Base-by-base conservation (phyloP, 2,888 invertebrate species). In the Parochlus steinenii region DNA sequence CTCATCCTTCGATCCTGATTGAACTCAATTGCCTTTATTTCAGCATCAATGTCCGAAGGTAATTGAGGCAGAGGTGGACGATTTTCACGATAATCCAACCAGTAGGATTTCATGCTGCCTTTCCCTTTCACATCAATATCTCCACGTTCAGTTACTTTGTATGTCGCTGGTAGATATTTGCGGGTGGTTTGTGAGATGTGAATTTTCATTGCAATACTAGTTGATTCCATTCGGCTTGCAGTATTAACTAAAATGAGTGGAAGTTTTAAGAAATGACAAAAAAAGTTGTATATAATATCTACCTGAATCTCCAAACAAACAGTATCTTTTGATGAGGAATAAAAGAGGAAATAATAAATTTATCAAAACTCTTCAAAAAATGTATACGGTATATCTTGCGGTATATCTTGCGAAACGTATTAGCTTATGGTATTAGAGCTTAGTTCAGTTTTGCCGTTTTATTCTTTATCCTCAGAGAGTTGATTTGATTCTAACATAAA, bases 101-200 rank as follows among this genome's bases (percentile, higher is more conserved):
- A 87, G 53, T 81, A 87, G 0, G 87, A 87, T 58, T 85, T 86
- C 85, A 87, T 86, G 35, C 54, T 56, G 71, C 86, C 86, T 70
- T 87, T 86, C 28, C 87, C 92, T 62, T 90, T 92, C 1, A 92
- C 80, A 48, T 80, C 74, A 41, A 89, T 81, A 53, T 83, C 83
- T 3, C 82, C 85, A 6, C 86, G 67, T 50, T 83, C 82, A 6
- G 64, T 64, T 4, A 85, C 74, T 48, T 68, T 69, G 50, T 87
- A 92, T 1, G 67, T 65, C 0, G 71, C 62, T 1, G 83, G 74
- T 6, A 93, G 61, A 11, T 81, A 61, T 44, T 80, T 72, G 48
- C 69, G 73, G 0, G 92, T 92, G 1, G 82, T 77, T 54, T 92
- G 78, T 3, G 93, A 92, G 48, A 95, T 85, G 55, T 95, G 93